Evolutionary conservation across 2,113 vertebrate species (phyloP), one percentile per base, ranked within the genome.

Genomic region (Colius striatus): DNA sequence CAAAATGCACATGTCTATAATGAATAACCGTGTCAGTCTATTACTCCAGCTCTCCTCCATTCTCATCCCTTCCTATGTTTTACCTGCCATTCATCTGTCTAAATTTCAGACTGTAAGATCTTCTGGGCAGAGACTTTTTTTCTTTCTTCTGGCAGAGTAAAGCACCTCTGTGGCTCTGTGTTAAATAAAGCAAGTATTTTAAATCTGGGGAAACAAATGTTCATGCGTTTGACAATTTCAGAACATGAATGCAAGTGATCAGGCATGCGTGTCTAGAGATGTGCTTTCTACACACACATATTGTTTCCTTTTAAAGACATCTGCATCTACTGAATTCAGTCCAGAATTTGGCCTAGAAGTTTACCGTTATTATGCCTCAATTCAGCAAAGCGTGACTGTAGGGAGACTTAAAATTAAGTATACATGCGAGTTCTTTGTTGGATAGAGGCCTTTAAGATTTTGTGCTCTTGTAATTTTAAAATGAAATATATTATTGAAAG

Each of bases 221-320:
- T 94, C 61, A 65, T 68, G 79, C 27, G 0, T 93, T 89, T 93
- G 87, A 96, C 92, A 88, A 53, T 84, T 96, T 92, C 93, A 90
- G 92, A 93, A 92, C 23, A 23, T 19, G 86, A 93, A 90, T 95
- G 90, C 88, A 87, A 92, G 85, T 10, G 90, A 82, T 84, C 92
- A 96, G 93, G 92, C 75, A 95, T 96, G 94, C 87, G 88, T 96
- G 94, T 93, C 94, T 96, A 88, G 93, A 90, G 94, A 94, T 92
- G 73, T 87, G 93, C 85, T 93, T 94, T 94, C 80, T 79, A 65
- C 88, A 84, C 13, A 78, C 92, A 95, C 93, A 96, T 94, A 96
- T 89, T 96, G 95, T 96, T 96, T 93, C 94, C 96, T 96, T 97
- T 97, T 96, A 95, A 93, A 97, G 94, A 96, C 94, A 97, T 96